Percentiles rank a stretch among this genome's conserved stretches.
Conservation (phyloP, 2,888 invertebrate species). For the Micoletzkya japonica region DNA sequence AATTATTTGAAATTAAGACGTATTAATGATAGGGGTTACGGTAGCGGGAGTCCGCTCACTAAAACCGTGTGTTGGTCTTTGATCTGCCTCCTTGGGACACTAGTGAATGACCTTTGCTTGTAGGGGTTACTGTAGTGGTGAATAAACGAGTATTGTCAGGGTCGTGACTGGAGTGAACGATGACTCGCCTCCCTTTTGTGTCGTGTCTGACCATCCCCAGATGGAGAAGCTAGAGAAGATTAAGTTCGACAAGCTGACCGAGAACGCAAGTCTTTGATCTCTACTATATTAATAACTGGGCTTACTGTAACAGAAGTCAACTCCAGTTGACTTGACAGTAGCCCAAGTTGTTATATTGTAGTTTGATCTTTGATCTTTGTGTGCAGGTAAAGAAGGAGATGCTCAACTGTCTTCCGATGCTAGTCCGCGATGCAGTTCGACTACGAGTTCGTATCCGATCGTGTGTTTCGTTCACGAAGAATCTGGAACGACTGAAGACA, state of each 20-base stretch:
- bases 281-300: too few relatives aligned
- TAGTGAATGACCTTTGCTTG: too few relatives aligned
- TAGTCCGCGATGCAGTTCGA: slow-evolving; percentile 24
- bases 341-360: neutral
- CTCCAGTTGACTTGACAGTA: neutral
- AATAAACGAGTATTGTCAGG: neutral
- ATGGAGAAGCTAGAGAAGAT: slow-evolving; percentile 12
- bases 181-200: slow-evolving; percentile 16
- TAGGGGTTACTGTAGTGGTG: too few relatives aligned
- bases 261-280: too few relatives aligned
- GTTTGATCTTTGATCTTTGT: neutral
- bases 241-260: slow-evolving; percentile 1
- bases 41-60: too few relatives aligned
- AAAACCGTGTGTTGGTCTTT: too few relatives aligned
- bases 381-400: too few relatives aligned
- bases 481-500: slow-evolving; percentile 11
- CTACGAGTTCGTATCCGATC: slow-evolving; percentile 3
- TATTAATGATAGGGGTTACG: too few relatives aligned
- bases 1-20: too few relatives aligned
- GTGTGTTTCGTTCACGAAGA: slow-evolving; percentile 5
- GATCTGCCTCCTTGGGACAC: too few relatives aligned
- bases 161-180: slow-evolving; percentile 10
- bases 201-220: slow-evolving; percentile 12
- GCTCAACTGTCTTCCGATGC: slow-evolving; percentile 23
- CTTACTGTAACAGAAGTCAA: too few relatives aligned